Percentiles rank a stretch among this genome's conserved stretches.
Evolutionary conservation across 2,888 invertebrate genomes (phyloP).

Genomic region (Oeneis ivallda): DNA sequence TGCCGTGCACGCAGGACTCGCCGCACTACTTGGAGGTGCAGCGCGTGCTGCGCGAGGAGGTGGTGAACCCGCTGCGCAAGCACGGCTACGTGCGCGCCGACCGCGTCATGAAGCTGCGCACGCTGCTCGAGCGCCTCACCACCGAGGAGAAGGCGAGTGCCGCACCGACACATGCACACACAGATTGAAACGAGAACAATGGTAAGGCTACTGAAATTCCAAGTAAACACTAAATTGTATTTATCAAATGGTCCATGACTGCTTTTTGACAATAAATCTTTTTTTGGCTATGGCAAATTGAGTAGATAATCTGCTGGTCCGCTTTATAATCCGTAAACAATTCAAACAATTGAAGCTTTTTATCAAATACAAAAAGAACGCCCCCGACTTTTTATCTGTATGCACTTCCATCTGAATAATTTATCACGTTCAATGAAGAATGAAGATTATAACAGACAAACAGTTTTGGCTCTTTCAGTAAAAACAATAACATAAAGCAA

Average conservation of each 20-base stretch:
- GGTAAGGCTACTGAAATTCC: slow-evolving; percentile 17
- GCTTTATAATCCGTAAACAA: slow-evolving; percentile 24
- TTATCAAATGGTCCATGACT: slow-evolving; percentile 16
- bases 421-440: slow-evolving; percentile 16
- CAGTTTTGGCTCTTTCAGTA: background rate
- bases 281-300: slow-evolving; percentile 20
- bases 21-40: slow-evolving; percentile 87
- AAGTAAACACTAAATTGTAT: slow-evolving; percentile 23
- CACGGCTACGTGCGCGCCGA: slow-evolving; percentile 97
- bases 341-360: slow-evolving; percentile 19
- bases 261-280: slow-evolving; percentile 18
- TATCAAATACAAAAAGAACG: slow-evolving; percentile 13
- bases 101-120: slow-evolving; percentile 95
- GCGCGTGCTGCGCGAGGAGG: slow-evolving; percentile 94
- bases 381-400: background rate
- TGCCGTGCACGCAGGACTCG: slow-evolving; percentile 72
- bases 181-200: too few species aligned
- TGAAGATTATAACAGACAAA: background rate
- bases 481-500: slow-evolving; percentile 3
- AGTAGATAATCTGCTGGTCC: slow-evolving; percentile 23
- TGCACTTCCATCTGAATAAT: slow-evolving; percentile 1
- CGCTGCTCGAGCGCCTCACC: slow-evolving; percentile 92
- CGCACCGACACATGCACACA: too few species aligned
- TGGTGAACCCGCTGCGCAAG: slow-evolving; percentile 96
- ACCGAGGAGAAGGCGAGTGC: slow-evolving; percentile 94